Evolutionary conservation across 2,113 vertebrate species (phyloP).

Genomic region (Corythaixoides concolor): DNA sequence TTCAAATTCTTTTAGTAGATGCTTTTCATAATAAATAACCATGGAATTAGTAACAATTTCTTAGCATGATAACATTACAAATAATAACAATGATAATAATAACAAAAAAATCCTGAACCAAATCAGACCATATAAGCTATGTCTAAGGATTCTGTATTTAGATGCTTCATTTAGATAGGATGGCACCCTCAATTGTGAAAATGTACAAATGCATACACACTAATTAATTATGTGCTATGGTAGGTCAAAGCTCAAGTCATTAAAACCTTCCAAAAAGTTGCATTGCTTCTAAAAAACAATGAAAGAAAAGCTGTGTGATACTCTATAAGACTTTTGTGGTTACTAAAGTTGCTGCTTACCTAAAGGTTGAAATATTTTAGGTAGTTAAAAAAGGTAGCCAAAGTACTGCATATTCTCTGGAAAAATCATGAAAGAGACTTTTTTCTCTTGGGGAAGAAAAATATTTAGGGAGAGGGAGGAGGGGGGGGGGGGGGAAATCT

Average conservation of each 20-base stretch:
- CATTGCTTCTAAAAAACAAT: not conserved
- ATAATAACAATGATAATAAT: not conserved
- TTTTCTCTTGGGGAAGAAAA: not conserved
- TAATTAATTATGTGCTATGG: not conserved
- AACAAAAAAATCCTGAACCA: not conserved
- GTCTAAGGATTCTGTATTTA: not conserved
- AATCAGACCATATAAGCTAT: not conserved
- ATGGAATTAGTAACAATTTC: not conserved
- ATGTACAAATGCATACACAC: not conserved
- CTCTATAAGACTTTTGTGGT: not conserved
- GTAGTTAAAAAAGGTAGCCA: not conserved
- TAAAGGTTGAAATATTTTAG: not conserved
- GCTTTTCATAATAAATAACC: not conserved
- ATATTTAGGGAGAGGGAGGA: not conserved
- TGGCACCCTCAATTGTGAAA: not conserved
- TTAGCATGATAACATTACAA: not conserved
- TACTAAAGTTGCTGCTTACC: not conserved
- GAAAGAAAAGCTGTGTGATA: not conserved
- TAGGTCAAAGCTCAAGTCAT: not conserved
- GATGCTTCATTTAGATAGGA: not conserved
- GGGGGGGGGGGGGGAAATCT: no score
- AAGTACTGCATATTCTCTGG: not conserved
- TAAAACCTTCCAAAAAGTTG: not conserved
- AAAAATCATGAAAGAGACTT: not conserved
- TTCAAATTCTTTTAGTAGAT: not conserved